A percentile compares a stretch with the other conserved stretches of the same genome.
Conservation (phyloP, 2,113 vertebrate species). For the Laticauda laticaudata region DNA sequence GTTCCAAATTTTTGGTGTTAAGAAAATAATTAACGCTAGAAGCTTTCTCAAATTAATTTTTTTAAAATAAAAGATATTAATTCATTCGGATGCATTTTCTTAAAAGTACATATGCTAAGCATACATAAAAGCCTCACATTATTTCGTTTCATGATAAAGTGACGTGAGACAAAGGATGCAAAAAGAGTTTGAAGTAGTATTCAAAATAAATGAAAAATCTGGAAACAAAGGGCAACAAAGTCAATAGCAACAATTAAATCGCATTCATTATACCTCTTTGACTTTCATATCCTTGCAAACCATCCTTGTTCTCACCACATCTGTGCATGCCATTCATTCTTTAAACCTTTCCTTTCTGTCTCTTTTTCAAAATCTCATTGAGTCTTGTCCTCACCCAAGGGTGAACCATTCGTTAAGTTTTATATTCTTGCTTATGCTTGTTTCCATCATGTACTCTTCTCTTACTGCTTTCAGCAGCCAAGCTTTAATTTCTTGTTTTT, state of each 20-base stretch:
- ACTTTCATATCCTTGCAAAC: background rate
- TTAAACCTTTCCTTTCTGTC: background rate
- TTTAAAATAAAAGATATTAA: slow-evolving; percentile 42
- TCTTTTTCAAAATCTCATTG: background rate
- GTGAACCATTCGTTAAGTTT: background rate
- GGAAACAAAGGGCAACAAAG: background rate
- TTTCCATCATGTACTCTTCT: background rate
- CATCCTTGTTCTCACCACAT: background rate
- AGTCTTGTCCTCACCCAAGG: background rate
- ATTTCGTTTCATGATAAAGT: background rate
- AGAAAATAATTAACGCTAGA: slow-evolving; percentile 16
- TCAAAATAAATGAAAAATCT: background rate
- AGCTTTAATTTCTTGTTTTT: background rate
- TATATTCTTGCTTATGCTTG: background rate
- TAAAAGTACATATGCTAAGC: background rate
- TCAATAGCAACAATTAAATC: background rate
- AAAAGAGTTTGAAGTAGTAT: background rate
- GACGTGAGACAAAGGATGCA: background rate
- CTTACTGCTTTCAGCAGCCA: background rate
- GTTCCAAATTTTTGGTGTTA: slow-evolving; percentile 55
- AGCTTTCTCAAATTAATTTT: slow-evolving; percentile 43
- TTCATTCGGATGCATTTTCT: slow-evolving; percentile 52
- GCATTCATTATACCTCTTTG: background rate
- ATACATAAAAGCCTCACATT: background rate
- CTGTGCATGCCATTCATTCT: background rate